Percentiles rank a stretch among this genome's conserved stretches.
phyloP scores from a whole-genome alignment of 2,797 vertebrate genomes.

The Buceros bicornis region DNA sequence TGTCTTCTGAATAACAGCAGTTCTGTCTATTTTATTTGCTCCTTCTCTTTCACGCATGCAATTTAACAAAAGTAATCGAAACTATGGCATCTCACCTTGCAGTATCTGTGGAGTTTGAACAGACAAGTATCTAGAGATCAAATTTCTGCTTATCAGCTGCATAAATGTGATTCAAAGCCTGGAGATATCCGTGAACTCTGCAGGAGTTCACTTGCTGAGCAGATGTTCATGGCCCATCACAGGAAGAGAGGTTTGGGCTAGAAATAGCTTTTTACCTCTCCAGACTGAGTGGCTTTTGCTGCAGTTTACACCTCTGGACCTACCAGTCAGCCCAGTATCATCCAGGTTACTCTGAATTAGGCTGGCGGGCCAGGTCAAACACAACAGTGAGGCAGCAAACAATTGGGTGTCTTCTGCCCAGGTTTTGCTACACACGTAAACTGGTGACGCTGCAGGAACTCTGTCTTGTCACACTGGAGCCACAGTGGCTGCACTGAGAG shows the following conservation, averaged over 20 bases:
- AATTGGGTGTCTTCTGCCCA: background rate
- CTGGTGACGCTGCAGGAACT: background rate
- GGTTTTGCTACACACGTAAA: background rate
- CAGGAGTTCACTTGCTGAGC: conserved; percentile 6
- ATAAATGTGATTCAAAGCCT: conserved; percentile 15
- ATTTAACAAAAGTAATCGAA: conserved; percentile 49
- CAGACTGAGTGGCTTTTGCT: background rate
- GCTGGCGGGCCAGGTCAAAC: background rate
- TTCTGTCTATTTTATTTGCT: conserved; percentile 24
- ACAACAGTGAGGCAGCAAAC: background rate
- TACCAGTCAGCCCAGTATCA: background rate
- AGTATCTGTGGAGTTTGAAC: background rate
- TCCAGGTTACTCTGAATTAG: background rate
- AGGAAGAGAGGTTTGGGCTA: background rate
- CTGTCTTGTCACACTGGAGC: background rate
- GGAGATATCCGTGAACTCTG: conserved; percentile 21
- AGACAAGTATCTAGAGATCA: background rate
- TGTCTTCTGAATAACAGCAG: conserved; percentile 3
- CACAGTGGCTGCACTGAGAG: background rate
- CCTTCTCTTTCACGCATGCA: background rate
- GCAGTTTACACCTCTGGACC: background rate
- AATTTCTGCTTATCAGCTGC: conserved; percentile 14
- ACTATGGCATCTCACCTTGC: background rate
- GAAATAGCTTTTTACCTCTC: conserved; percentile 5
- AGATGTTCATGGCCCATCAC: background rate